Evolutionary conservation across 2,113 vertebrate species (phyloP).

Genomic region (Plotosus lineatus): DNA sequence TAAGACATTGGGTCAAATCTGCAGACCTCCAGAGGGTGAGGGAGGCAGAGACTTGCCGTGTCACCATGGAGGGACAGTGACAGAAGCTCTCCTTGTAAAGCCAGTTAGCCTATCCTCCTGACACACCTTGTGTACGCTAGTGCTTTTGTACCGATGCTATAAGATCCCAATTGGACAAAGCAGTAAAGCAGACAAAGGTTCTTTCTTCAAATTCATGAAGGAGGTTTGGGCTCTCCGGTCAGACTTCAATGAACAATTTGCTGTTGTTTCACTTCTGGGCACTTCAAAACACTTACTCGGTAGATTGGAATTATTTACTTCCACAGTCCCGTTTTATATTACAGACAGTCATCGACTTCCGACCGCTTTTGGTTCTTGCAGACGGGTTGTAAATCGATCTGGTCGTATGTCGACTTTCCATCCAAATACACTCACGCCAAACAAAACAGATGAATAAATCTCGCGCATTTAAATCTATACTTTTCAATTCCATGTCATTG

Average conservation of each 20-base stretch:
- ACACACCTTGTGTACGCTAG: slow-evolving; percentile 7
- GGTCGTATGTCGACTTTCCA: too few relatives aligned
- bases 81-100: slow-evolving; percentile 89
- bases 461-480: too few relatives aligned
- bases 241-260: neutral
- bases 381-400: too few relatives aligned
- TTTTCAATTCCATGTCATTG: too few relatives aligned
- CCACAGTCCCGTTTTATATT: neutral
- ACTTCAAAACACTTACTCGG: slow-evolving; percentile 23
- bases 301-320: neutral
- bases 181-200: neutral
- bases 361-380: too few relatives aligned
- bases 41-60: slow-evolving; percentile 66
- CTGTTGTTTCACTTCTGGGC: slow-evolving; percentile 27
- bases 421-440: too few relatives aligned
- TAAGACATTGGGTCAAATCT: neutral
- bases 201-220: neutral
- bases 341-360: too few relatives aligned
- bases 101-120: slow-evolving; percentile 60
- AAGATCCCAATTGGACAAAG: slow-evolving; percentile 13
- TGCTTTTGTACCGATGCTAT: slow-evolving; percentile 1
- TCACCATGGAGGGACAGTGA: slow-evolving; percentile 84
- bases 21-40: slow-evolving; percentile 40
- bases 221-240: neutral
- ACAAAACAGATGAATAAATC: too few relatives aligned